Evolutionary conservation across 2,797 vertebrate species (phyloP).

Genomic region (Salmo trutta): DNA sequence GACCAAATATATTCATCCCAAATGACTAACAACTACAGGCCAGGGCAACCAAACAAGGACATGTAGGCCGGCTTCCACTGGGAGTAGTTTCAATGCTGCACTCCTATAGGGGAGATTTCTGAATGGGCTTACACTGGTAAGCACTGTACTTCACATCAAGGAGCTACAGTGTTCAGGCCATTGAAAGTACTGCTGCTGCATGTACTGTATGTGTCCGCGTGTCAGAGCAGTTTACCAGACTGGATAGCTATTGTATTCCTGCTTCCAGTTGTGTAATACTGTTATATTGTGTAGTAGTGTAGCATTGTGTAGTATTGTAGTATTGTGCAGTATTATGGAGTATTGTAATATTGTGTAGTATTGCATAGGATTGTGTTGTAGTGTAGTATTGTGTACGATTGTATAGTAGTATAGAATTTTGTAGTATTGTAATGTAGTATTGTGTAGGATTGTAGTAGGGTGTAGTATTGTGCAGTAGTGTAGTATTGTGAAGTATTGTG

Average conservation of each 20-base stretch:
- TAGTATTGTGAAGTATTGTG: no score
- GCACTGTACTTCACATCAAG: slow-evolving; percentile 36
- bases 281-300: no score
- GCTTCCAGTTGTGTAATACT: background rate
- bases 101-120: slow-evolving; percentile 48
- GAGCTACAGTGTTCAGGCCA: slow-evolving; percentile 18
- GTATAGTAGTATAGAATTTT: no score
- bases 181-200: background rate
- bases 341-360: background rate
- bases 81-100: slow-evolving; percentile 49
- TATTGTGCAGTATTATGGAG: no score
- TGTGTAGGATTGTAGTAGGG: no score
- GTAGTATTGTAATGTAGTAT: no score
- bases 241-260: slow-evolving; percentile 5
- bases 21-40: slow-evolving; percentile 55
- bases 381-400: no score
- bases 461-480: no score
- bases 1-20: slow-evolving; percentile 60
- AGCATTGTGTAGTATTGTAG: no score
- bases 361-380: background rate
- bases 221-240: background rate
- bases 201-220: background rate
- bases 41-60: slow-evolving; percentile 57
- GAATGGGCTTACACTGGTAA: slow-evolving; percentile 27
- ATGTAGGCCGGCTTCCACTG: slow-evolving; percentile 56